Percentiles rank a stretch among this genome's conserved stretches.
Conservation (phyloP, 1,140 invertebrate genomes). For the Sitophilus oryzae region DNA sequence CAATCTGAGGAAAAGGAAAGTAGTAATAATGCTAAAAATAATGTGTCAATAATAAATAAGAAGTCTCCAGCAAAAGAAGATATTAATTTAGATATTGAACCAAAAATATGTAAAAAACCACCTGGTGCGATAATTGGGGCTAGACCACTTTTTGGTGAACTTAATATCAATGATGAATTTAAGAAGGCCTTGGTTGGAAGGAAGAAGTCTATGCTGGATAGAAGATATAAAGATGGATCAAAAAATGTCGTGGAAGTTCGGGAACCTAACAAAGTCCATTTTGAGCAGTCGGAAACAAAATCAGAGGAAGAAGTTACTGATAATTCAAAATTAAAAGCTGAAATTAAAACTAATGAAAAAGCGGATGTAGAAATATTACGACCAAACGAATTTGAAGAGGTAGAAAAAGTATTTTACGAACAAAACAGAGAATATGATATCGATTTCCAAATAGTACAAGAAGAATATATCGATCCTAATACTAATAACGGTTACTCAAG, state of each 20-base stretch:
- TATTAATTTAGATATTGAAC: conserved; percentile 21
- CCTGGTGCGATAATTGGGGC: conserved; percentile 42
- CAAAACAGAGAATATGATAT: conserved; percentile 36
- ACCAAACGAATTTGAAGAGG: conserved; percentile 36
- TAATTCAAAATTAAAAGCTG: conserved; percentile 26
- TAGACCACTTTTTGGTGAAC: conserved; percentile 40
- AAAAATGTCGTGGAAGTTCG: conserved; percentile 12
- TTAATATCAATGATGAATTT: conserved; percentile 41
- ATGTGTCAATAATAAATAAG: too few species aligned
- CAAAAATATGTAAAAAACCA: conserved; percentile 37
- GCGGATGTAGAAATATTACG: conserved; percentile 34
- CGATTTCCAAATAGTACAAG: conserved; percentile 36
- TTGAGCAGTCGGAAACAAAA: conserved; percentile 22
- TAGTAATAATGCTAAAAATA: too few species aligned
- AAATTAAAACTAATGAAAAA: conserved; percentile 31
- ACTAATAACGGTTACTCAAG: background rate
- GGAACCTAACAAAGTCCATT: conserved; percentile 18
- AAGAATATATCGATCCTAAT: conserved; percentile 17
- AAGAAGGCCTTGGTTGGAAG: conserved; percentile 39
- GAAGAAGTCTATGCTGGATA: conserved; percentile 30
- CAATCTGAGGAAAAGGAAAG: background rate
- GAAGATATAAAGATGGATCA: conserved; percentile 19
- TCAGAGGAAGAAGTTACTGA: conserved; percentile 17
- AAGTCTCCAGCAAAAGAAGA: conserved; percentile 18
- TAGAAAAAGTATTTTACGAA: conserved; percentile 39